Conservation (phyloP, 2,888 invertebrate species). For the Mystacides longicornis region DNA sequence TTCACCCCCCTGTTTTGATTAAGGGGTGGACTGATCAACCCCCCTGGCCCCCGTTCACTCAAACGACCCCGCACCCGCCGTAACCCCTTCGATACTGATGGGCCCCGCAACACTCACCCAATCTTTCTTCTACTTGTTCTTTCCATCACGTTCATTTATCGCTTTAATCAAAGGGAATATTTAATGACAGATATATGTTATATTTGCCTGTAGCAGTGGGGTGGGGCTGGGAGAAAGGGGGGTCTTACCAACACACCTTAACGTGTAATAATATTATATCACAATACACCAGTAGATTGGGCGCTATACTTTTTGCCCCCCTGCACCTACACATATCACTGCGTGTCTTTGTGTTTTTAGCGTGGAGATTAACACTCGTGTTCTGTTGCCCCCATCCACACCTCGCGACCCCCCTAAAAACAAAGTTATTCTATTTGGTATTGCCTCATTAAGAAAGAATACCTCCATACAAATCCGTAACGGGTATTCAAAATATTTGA, state of each 20-base stretch:
- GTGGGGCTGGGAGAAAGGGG: neutral
- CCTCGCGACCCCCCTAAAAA: too few species aligned
- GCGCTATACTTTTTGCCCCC: too few species aligned
- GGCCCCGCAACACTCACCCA: neutral
- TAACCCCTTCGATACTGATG: neutral
- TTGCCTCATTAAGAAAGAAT: too few species aligned
- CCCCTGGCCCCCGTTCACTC: neutral
- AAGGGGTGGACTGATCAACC: neutral
- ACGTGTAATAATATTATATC: neutral
- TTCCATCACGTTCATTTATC: conserved; percentile 35
- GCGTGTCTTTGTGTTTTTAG: conserved; percentile 24
- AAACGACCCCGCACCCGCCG: neutral
- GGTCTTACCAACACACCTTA: neutral
- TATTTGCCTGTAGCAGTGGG: conserved; percentile 9
- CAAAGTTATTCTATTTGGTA: too few species aligned
- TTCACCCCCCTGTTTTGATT: neutral
- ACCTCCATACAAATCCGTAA: too few species aligned
- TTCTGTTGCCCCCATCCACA: conserved; percentile 1
- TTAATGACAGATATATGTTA: conserved; percentile 30
- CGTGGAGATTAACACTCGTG: conserved; percentile 24
- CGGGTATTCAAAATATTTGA: too few species aligned
- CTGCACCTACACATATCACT: too few species aligned
- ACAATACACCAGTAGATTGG: neutral
- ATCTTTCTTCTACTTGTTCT: conserved; percentile 2
- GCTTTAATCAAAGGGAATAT: conserved; percentile 51